Base-by-base conservation (phyloP, 2,888 invertebrate species). In the Gortyna flavago region DNA sequence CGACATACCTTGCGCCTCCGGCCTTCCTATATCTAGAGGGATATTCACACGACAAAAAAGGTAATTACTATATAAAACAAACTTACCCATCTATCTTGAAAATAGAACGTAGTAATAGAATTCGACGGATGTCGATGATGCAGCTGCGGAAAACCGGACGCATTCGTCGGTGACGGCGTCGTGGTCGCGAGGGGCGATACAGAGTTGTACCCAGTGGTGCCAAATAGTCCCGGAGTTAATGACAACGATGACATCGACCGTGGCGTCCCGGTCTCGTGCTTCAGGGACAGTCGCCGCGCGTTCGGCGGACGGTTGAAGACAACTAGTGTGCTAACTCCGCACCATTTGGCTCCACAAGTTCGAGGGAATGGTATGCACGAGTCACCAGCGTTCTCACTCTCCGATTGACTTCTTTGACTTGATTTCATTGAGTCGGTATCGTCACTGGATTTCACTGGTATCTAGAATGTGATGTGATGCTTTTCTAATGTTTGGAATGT, bases 281-380 rank as follows among this genome's bases (percentile, higher is more conserved):
- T 96, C 72, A 98, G 94, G 0, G 98, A 98, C 35, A 98, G 92
- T 76, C 98, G 96, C 87, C 98, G 97, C 0, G 97, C 97, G 87
- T 97, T 97, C 75, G 98, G 97, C 0, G 98, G 98, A 72, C 98
- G 97, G 71, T 98, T 98, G 95, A 99, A 99, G 86, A 98, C 98
- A 0, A 99, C 99, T 77, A 99, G 95, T 75, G 98, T 97, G 90
- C 98, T 98, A 38, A 98, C 98, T 44, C 98, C 98, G 94, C 98
- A 99, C 97, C 99, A 99, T 89, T 98, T 98, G 0, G 99, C 99
- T 1, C 99, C 99, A 18, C 99, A 99, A 0, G 99, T 99, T 74
- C 99, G 97, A 0, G 99, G 99, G 94, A 99, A 99, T 0, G 99
- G 99, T 87, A 99, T 98, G 92, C 98, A 98, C 13, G 98, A 98